These are phyloP conservation scores for Zeuzera pyrina DNA, from an alignment of 2,888 invertebrate genomes.

Conservation along the genomic window DNA sequence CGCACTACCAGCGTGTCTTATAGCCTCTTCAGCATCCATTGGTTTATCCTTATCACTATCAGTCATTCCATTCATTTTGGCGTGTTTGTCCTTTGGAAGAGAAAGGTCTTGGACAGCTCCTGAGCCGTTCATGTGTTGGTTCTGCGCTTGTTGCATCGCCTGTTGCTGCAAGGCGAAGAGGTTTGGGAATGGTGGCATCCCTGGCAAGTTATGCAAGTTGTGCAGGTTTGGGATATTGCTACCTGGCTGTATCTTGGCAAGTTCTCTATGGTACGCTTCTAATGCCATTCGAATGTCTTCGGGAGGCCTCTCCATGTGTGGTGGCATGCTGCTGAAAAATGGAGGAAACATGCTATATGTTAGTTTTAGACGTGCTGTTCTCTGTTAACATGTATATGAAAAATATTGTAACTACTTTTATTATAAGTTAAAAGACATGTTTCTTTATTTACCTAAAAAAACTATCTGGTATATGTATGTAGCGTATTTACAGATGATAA, in stretches of 20 bases:
- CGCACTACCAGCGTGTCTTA: conserved; percentile 85
- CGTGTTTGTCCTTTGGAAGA: conserved; percentile 82
- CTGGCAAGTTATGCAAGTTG: conserved; percentile 63
- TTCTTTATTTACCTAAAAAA: no score
- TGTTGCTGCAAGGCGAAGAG: conserved; percentile 85
- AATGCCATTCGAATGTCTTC: conserved; percentile 92
- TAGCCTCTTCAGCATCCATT: conserved; percentile 77
- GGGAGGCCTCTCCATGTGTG: conserved; percentile 73
- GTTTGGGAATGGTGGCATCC: conserved; percentile 74
- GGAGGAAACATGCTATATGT: conserved; percentile 86
- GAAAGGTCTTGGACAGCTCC: conserved; percentile 86
- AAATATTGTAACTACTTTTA: neutral
- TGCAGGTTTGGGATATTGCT: conserved; percentile 74
- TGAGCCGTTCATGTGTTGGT: conserved; percentile 76
- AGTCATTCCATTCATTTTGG: conserved; percentile 77
- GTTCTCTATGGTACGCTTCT: conserved; percentile 94
- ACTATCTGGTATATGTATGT: no score
- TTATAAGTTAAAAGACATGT: conserved; percentile 3
- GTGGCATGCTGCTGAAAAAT: conserved; percentile 83
- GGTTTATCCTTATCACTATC: conserved; percentile 78
- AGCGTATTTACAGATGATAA: no score
- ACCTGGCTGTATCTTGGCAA: conserved; percentile 87
- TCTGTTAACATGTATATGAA: conserved; percentile 17
- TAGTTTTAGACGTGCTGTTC: conserved; percentile 74
- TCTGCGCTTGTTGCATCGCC: conserved; percentile 59